These are phyloP conservation scores for Callitettix versicolor DNA, from an alignment of 1,140 invertebrate species.

Conservation along the genomic window DNA sequence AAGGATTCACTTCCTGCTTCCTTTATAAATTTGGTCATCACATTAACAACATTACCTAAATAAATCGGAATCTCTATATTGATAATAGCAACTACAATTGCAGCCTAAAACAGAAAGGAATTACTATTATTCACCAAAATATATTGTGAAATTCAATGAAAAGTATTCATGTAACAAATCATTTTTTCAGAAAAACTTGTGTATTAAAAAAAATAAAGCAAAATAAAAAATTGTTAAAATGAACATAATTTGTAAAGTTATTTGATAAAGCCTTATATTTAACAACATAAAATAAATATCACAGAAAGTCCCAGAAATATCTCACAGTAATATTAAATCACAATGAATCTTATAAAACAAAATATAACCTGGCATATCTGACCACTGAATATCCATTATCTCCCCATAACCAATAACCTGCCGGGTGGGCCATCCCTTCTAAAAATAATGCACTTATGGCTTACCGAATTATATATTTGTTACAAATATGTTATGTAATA, in stretches of 20 bases:
- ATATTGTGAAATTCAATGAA: neutral
- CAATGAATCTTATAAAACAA: too few species aligned
- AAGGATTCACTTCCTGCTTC: slow-evolving; percentile 22
- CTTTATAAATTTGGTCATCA: slow-evolving; percentile 45
- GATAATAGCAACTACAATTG: slow-evolving; percentile 62
- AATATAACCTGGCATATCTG: too few species aligned
- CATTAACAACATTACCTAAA: slow-evolving; percentile 66
- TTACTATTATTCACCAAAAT: neutral
- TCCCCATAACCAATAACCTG: too few species aligned
- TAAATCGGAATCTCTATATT: slow-evolving; percentile 73
- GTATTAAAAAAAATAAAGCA: neutral
- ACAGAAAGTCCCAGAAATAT: too few species aligned
- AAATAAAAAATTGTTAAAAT: neutral
- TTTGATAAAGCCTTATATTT: neutral
- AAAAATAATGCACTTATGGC: too few species aligned
- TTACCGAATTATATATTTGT: too few species aligned
- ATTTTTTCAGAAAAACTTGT: neutral
- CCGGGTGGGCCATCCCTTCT: too few species aligned
- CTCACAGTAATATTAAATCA: too few species aligned
- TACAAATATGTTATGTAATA: too few species aligned
- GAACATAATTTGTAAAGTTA: neutral
- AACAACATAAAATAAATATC: slow-evolving; percentile 6
- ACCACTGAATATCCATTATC: too few species aligned
- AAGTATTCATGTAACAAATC: neutral
- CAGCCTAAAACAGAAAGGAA: slow-evolving; percentile 47